Base-by-base conservation (phyloP, 2,888 invertebrate genomes). In the Brachynemurus nebulosus region DNA sequence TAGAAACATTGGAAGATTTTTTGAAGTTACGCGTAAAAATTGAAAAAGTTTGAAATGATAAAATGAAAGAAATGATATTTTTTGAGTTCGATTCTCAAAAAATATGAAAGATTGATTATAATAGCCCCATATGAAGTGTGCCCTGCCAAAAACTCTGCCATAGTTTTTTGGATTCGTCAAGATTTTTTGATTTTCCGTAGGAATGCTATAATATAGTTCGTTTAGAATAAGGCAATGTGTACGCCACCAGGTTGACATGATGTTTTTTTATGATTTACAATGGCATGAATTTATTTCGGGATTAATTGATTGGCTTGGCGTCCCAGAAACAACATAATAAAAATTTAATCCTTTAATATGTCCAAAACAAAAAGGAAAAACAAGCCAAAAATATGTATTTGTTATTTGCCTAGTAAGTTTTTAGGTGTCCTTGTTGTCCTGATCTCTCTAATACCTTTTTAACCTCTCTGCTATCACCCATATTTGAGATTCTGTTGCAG, bases 281-380 rank as follows among this genome's bases (percentile, higher is more conserved):
- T 35, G 42, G 42, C 42, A 42, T 42, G 42, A 34, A 27, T 42
- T n/a, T n/a, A 21, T 35, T 42, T 42, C 42, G 42, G 42, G 42
- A 42, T 42, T 42, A 27, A 40, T 40, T 40, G 42, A 42, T 42
- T 42, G 42, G 35, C 35, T 35, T 42, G 42, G 42, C 42, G 12
- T 42, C 37, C 37, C n/a, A 30, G 12, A 30, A 30, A 18, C n/a
- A 35, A 35, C 35, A 6, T 7, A 36, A 18, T n/a, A 17, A 9
- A 1, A 18, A 36, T 18, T 36, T 4, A 18, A 16, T 36, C 19
- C 36, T 18, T 36, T 36, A 11, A 18, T 16, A 36, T 2, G 17
- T 5, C 17, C 17, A 36, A 36, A 30, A 30, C 27, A 30, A 30
- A 14, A 30, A 30, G 30, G 14, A 4, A 30, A 30, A 30, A n/a